Percentiles rank a stretch among this genome's conserved stretches.
Evolutionary conservation across 2,888 invertebrate species (phyloP).

Genomic region (Drosophila ezoana): DNA sequence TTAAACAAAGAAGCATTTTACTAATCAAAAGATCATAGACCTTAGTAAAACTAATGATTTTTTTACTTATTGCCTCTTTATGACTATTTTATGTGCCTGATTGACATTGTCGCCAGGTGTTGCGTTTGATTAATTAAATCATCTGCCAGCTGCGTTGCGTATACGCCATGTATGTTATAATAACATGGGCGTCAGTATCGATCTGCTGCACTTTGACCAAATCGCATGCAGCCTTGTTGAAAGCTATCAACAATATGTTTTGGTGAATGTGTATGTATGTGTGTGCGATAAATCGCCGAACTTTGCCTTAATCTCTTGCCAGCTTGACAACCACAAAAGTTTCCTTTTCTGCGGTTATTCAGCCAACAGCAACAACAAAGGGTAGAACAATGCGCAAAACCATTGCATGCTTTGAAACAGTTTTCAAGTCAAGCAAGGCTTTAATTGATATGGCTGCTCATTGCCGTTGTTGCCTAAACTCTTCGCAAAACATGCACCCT

Average conservation of each 20-base stretch:
- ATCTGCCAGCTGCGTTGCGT: constrained; percentile 29
- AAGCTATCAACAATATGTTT: constrained; percentile 43
- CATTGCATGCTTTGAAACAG: constrained; percentile 46
- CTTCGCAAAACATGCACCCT: constrained; percentile 15
- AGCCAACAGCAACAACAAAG: constrained; percentile 40
- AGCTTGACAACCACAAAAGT: constrained; percentile 46
- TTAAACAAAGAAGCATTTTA: too few species aligned
- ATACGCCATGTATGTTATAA: constrained; percentile 41
- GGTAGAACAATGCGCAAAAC: constrained; percentile 19
- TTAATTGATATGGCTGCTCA: constrained; percentile 69
- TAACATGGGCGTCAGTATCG: constrained; percentile 38
- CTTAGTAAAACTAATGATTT: too few species aligned
- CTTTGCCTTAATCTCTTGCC: constrained; percentile 39
- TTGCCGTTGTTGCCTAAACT: constrained; percentile 18
- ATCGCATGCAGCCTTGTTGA: constrained; percentile 50
- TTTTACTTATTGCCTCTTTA: too few species aligned
- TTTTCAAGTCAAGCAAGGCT: constrained; percentile 64
- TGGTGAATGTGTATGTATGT: constrained; percentile 14
- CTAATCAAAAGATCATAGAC: too few species aligned
- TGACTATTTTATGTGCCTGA: too few species aligned
- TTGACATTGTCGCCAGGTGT: constrained; percentile 5
- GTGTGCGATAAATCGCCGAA: constrained; percentile 32
- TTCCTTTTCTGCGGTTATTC: constrained; percentile 56
- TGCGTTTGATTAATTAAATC: constrained; percentile 65
- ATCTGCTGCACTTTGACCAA: constrained; percentile 36